Conservation (phyloP, 2,113 vertebrate species). For the Solea solea region DNA sequence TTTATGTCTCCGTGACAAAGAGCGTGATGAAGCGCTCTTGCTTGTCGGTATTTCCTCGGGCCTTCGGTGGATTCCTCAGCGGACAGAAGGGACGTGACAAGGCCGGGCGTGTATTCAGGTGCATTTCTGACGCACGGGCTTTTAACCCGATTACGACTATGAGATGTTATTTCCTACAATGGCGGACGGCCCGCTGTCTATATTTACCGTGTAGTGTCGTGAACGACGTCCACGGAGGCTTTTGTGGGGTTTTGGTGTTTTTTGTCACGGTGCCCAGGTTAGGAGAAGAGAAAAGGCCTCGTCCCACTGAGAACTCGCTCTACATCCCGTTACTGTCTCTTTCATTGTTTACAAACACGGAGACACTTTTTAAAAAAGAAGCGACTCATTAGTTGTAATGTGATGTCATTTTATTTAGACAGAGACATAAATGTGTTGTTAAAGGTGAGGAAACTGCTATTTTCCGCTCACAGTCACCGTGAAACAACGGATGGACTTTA, state of each 20-base stretch:
- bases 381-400: too few relatives aligned
- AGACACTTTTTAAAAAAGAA: too few relatives aligned
- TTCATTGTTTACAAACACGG: too few relatives aligned
- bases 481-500: too few relatives aligned
- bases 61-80: not conserved
- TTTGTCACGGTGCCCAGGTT: not conserved
- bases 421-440: too few relatives aligned
- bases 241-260: not conserved
- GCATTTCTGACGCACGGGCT: not conserved
- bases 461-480: too few relatives aligned
- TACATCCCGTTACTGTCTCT: not conserved
- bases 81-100: not conserved
- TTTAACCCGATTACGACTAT: constrained; percentile 30
- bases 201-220: not conserved
- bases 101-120: not conserved
- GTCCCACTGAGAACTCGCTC: constrained; percentile 17
- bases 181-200: constrained; percentile 12
- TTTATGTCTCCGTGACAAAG: constrained; percentile 69
- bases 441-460: too few relatives aligned
- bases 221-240: not conserved
- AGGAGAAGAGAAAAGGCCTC: constrained; percentile 3
- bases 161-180: constrained; percentile 13
- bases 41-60: constrained; percentile 24
- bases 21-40: constrained; percentile 26
- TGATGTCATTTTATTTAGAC: too few relatives aligned